phyloP scores from a whole-genome alignment of 2,797 vertebrate species.

The Argya squamiceps region DNA sequence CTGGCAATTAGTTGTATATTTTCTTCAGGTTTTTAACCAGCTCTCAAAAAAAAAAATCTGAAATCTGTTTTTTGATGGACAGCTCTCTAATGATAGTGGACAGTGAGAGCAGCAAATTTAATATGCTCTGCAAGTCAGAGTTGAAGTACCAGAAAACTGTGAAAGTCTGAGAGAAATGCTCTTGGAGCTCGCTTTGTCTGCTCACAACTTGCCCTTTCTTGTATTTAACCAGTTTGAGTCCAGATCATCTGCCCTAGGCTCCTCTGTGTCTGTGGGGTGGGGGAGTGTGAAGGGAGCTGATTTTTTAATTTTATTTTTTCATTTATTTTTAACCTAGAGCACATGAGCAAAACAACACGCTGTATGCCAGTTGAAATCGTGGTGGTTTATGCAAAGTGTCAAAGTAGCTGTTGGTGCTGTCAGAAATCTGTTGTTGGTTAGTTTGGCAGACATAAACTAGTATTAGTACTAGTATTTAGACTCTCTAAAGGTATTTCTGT shows the following conservation, averaged over 20 bases:
- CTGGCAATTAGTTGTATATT: not conserved
- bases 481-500: not conserved
- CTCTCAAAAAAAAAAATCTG: not conserved
- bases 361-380: not conserved
- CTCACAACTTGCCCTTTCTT: not conserved
- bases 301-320: not conserved
- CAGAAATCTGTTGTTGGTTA: not conserved
- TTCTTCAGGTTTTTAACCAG: not conserved
- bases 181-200: conserved; percentile 20
- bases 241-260: not conserved
- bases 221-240: not conserved
- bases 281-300: not conserved
- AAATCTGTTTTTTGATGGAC: not conserved
- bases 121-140: not conserved
- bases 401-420: not conserved
- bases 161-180: conserved; percentile 17
- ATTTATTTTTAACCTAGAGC: not conserved
- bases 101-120: conserved; percentile 10
- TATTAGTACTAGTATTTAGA: too few species aligned
- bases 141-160: conserved; percentile 8
- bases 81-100: not conserved
- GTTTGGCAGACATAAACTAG: not conserved
- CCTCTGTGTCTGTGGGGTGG: not conserved
- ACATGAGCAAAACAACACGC: not conserved
- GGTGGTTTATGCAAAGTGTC: not conserved